Evolutionary conservation across 2,113 vertebrate species (phyloP).

Genomic region (Protobothrops flavoviridis): DNA sequence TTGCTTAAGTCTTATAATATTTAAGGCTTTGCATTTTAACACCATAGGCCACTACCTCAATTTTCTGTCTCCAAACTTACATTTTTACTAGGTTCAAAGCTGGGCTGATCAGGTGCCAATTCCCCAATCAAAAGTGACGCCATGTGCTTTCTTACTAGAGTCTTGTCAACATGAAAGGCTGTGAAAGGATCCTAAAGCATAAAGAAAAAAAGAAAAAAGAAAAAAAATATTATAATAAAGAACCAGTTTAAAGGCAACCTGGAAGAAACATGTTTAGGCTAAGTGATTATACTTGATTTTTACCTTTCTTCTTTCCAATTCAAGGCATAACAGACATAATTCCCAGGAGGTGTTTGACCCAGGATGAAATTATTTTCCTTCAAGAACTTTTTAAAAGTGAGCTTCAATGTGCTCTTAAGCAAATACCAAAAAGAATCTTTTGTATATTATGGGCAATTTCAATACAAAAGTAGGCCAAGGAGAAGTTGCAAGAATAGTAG

Average conservation of each 20-base stretch:
- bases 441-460: no score
- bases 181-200: conserved; percentile 43
- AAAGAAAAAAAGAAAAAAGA: neutral
- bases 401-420: no score
- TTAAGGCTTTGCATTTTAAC: neutral
- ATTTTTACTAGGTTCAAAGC: conserved; percentile 41
- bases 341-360: neutral
- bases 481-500: no score
- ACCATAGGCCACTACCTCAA: neutral
- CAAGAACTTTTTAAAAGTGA: no score
- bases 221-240: neutral
- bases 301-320: neutral
- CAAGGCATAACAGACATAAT: neutral
- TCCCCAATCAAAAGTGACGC: conserved; percentile 42
- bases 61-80: conserved; percentile 23
- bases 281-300: neutral
- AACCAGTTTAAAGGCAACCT: neutral
- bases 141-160: conserved; percentile 34
- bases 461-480: no score
- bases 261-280: neutral
- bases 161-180: conserved; percentile 44
- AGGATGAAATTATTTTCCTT: no score
- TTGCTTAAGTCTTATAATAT: neutral
- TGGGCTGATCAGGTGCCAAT: conserved; percentile 38
- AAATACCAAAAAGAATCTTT: no score